Conservation (phyloP, 2,888 invertebrate genomes). For the Gastrophysa polygoni region DNA sequence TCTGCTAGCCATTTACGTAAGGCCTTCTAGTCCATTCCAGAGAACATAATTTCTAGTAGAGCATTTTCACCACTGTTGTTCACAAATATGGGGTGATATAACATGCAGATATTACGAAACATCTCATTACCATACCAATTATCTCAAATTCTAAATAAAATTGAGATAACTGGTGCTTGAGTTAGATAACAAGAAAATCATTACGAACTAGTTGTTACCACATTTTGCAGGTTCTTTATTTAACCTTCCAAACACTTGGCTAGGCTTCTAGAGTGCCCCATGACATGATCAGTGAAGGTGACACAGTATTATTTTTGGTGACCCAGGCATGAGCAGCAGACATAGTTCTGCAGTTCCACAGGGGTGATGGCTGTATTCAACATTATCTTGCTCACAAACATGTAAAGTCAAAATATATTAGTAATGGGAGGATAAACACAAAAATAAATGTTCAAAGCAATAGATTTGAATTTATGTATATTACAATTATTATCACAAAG, state of each 20-base stretch:
- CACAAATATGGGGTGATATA: slow-evolving; percentile 19
- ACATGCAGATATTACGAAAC: slow-evolving; percentile 23
- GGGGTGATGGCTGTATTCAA: slow-evolving; percentile 28
- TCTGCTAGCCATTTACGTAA: neutral
- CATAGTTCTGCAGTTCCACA: slow-evolving; percentile 30
- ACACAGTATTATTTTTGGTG: slow-evolving; percentile 20
- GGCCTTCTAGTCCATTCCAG: neutral
- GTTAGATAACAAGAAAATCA: slow-evolving; percentile 12
- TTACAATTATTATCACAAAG: slow-evolving; percentile 40
- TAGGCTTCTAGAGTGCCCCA: slow-evolving; percentile 8
- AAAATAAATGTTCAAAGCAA: slow-evolving; percentile 26
- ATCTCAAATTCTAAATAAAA: slow-evolving; percentile 29
- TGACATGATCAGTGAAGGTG: slow-evolving; percentile 30
- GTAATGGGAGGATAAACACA: slow-evolving; percentile 39
- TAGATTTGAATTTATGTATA: slow-evolving; percentile 37
- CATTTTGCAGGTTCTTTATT: slow-evolving; percentile 10
- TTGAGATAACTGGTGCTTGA: slow-evolving; percentile 32
- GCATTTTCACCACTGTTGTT: neutral
- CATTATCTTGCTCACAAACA: slow-evolving; percentile 47
- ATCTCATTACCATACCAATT: slow-evolving; percentile 20
- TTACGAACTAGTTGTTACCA: slow-evolving; percentile 24
- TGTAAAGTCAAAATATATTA: slow-evolving; percentile 52
- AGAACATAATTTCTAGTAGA: neutral
- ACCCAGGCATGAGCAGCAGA: slow-evolving; percentile 31
- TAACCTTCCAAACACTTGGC: slow-evolving; percentile 30